Base-by-base conservation (phyloP, 2,113 vertebrate genomes). In the Saguinus midas region DNA sequence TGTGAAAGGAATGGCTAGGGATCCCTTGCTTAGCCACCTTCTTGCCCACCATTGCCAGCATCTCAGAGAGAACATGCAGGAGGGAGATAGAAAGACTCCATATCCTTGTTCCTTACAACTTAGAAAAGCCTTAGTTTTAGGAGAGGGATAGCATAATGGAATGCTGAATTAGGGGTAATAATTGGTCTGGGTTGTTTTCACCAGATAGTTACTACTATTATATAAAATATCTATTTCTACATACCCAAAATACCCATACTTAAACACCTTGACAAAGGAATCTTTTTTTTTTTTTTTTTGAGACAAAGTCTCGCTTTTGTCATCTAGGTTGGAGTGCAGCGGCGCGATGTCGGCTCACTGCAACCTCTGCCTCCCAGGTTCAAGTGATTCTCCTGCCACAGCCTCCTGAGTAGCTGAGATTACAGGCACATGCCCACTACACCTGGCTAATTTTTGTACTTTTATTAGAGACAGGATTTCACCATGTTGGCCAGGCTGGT, bases 21-120 rank as follows among this genome's bases (percentile, higher is more conserved):
- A 55, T 40, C 20, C 45, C 45, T 21, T 35, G 7, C 93, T 37
- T 76, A 66, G 57, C 66, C 57, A 45, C 57, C n/a, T 76, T 27
- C 1, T 13, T 55, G 14, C 25, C 45, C 20, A 7, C 25, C 32
- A 6, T 43, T 52, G n/a, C 45, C 45, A 70, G 37, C 14, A 17
- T 58, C 94, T 78, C 70, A 23, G 35, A 94, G 35, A 55, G 50
- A 29, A 16, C 27, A 40, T n/a, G 5, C n/a, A 66, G 11, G 17
- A 55, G 64, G 17, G 32, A 80, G 27, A 23, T 25, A 29, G 35
- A 80, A 58, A 35, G 43, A 35, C 43, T 16, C 40, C 25, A 16
- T 85, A 68, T 37, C 40, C 9, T 87, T 58, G 50, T 58, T 86
- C 40, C 50, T 58, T 57, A 86, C 58, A 70, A 85, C 72, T 78